These are phyloP conservation scores for Sigmodon hispidus DNA, from an alignment of 2,113 vertebrate genomes.

Conservation along the genomic window DNA sequence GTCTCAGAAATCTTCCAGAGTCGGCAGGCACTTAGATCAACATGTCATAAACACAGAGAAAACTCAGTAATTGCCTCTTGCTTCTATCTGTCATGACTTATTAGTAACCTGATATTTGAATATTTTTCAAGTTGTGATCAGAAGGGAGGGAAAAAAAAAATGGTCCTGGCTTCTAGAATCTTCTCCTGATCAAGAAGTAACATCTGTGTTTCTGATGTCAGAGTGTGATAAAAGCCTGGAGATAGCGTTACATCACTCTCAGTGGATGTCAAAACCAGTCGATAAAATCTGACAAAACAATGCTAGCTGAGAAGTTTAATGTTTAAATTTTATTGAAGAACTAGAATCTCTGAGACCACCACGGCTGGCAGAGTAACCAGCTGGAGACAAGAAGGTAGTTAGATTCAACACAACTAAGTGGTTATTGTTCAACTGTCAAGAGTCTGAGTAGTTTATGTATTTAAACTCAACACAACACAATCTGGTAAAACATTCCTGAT, in stretches of 20 bases:
- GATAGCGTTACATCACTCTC: neutral
- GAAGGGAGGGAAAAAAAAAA: slow-evolving; percentile 46
- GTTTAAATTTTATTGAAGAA: neutral
- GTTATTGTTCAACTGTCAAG: neutral
- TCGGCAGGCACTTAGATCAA: slow-evolving; percentile 6
- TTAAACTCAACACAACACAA: neutral
- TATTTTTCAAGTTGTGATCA: slow-evolving; percentile 61
- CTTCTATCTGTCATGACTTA: slow-evolving; percentile 67
- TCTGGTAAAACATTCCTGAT: neutral
- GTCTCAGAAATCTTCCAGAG: slow-evolving; percentile 70
- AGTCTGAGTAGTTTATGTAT: too few species aligned
- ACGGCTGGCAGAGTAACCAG: too few species aligned
- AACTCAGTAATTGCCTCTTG: slow-evolving; percentile 70
- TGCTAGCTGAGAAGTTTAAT: neutral
- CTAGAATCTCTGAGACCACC: neutral
- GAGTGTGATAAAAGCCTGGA: neutral
- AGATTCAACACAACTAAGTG: neutral
- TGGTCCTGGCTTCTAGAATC: neutral
- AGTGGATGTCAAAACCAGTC: neutral
- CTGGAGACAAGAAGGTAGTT: neutral
- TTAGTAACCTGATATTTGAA: slow-evolving; percentile 66
- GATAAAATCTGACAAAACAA: neutral
- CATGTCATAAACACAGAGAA: slow-evolving; percentile 55
- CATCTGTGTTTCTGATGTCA: neutral
- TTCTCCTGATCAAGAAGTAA: neutral